Percentiles rank a stretch among this genome's conserved stretches.
These are phyloP conservation scores for Acrobeloides nanus DNA, from an alignment of 2,888 invertebrate species.

Conservation along the genomic window DNA sequence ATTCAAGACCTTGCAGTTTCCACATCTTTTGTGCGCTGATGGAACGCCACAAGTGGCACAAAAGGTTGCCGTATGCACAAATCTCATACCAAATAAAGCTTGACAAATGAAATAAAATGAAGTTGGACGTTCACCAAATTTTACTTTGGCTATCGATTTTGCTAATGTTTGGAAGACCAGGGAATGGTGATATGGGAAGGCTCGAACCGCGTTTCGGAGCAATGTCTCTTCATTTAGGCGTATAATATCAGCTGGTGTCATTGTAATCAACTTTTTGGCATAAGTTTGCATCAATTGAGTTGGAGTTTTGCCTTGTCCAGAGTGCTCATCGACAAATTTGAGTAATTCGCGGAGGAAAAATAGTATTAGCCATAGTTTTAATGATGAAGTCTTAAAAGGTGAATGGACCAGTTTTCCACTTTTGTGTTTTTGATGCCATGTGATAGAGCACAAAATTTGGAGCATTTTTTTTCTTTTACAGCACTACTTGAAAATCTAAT, in stretches of 20 bases:
- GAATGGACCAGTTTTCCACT: too few species aligned
- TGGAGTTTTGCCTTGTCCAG: constrained; percentile 1
- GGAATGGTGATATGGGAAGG: constrained; percentile 82
- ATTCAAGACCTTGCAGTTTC: constrained; percentile 71
- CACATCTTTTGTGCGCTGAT: constrained; percentile 82
- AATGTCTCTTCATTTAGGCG: constrained; percentile 63
- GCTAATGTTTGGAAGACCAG: constrained; percentile 73
- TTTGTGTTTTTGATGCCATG: too few species aligned
- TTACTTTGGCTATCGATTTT: constrained; percentile 30
- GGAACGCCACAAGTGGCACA: constrained; percentile 83
- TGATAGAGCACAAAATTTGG: too few species aligned
- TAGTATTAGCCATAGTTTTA: constrained; percentile 51
- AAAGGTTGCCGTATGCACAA: constrained; percentile 53
- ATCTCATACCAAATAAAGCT: constrained; percentile 46
- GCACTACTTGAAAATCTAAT: too few species aligned
- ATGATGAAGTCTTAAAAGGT: constrained; percentile 41
- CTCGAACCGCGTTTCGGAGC: constrained; percentile 75
- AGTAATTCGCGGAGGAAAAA: constrained; percentile 38
- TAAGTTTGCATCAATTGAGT: neutral
- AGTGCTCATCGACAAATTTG: constrained; percentile 34
- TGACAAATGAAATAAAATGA: constrained; percentile 44
- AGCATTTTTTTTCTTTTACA: too few species aligned
- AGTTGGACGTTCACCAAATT: constrained; percentile 33
- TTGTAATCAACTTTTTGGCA: constrained; percentile 7
- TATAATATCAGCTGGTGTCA: constrained; percentile 7